Evolutionary conservation across 2,888 invertebrate species (phyloP), one percentile per base, ranked within the genome.

Genomic region (Colostygia pectinataria): DNA sequence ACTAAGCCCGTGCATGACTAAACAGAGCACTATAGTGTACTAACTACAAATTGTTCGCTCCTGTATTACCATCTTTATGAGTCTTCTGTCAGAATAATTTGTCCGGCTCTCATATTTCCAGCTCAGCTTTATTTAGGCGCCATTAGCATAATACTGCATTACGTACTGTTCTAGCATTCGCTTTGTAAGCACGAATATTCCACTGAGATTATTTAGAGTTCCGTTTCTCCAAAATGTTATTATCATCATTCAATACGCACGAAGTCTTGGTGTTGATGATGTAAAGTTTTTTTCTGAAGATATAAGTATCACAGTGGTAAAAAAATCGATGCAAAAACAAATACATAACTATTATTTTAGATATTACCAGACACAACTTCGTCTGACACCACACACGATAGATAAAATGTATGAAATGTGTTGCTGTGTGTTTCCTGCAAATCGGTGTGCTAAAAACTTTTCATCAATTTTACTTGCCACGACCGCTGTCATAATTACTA

Each of bases 101-200:
- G 80, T 80, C 71, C 76, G 71, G 71, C 71, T 71, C 77, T 82
- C 79, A 83, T 83, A 81, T 82, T 78, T 80, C 74, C 71, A 71
- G 67, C 66, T 49, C 53, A 69, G 77, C 76, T 80, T 80, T 83
- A 83, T 83, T 84, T 83, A 80, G 80, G 75, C 65, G 46, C 57
- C 72, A 83, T 83, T 83, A 81, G 71, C 83, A 83, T 83, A 83
- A 80, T 79, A 71, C 76, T 73, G 74, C 74, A 78, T 83, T 81
- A 51, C 24, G 38, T 39, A 44, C 31, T 48, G 40, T 41, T 72
- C 72, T 61, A 66, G 65, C 63, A 37, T 46, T 66, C 57, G 53
- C 57, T 55, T 58, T 58, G 55, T 47, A 44, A 46, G 13, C n/a
- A n/a, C n/a, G 23, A 44, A 40, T 50, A 33, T 50, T 43, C 42